phyloP scores from a whole-genome alignment of 2,797 vertebrate species.

The Okamejei kenojei region DNA sequence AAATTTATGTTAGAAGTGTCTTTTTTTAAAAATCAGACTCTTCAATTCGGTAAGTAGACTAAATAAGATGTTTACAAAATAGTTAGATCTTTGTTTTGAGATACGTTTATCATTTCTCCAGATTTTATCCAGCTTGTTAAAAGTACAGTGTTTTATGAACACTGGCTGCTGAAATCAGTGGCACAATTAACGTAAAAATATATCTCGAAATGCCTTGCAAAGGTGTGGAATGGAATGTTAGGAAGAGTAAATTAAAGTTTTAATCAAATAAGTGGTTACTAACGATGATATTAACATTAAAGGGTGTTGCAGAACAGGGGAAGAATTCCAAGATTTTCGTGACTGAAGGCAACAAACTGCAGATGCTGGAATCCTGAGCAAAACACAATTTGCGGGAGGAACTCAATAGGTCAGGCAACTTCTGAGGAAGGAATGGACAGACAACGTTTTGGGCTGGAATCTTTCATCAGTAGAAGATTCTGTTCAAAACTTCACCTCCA shows the following conservation, averaged over 20 bases:
- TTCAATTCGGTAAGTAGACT: not conserved
- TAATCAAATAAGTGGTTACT: not conserved
- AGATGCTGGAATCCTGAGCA: no score
- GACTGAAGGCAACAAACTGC: not conserved
- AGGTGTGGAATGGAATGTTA: not conserved
- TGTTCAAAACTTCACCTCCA: no score
- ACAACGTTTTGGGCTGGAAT: no score
- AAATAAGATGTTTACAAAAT: not conserved
- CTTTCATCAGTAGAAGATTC: no score
- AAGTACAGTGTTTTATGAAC: not conserved
- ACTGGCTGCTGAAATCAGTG: not conserved
- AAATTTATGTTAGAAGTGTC: constrained; percentile 3
- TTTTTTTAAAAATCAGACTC: not conserved
- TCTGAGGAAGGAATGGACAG: no score
- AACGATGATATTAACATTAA: not conserved
- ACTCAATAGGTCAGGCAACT: no score
- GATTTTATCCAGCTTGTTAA: not conserved
- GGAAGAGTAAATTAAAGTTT: not conserved
- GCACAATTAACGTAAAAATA: not conserved
- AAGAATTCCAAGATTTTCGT: no score
- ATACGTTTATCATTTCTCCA: not conserved
- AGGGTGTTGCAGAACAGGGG: not conserved
- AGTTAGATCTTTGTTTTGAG: not conserved
- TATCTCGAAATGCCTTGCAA: not conserved
- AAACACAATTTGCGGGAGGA: no score